These are phyloP conservation scores for Semaprochilodus insignis DNA, from an alignment of 2,797 vertebrate genomes.

Conservation along the genomic window DNA sequence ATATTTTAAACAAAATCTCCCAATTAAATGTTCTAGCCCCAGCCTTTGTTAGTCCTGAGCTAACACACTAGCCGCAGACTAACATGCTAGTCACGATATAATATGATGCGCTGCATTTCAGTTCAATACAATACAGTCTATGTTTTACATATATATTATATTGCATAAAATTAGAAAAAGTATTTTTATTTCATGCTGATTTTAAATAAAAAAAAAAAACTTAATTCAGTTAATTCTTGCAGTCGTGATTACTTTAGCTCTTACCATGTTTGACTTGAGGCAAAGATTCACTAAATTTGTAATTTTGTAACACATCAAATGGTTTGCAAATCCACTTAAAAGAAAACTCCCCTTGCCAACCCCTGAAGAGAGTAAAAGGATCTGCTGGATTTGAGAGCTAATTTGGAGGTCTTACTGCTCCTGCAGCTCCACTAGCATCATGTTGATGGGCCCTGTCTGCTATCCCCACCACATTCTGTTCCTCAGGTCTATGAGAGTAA, in stretches of 20 bases:
- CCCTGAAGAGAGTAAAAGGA: not conserved
- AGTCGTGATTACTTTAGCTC: not conserved
- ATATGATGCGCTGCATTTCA: too few species aligned
- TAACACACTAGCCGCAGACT: too few species aligned
- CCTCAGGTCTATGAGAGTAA: constrained; percentile 97
- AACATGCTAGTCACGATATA: too few species aligned
- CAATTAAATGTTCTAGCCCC: too few species aligned
- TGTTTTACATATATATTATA: too few species aligned
- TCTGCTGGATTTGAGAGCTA: not conserved
- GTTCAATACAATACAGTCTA: too few species aligned
- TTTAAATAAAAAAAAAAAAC: too few species aligned
- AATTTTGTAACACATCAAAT: not conserved
- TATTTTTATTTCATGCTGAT: too few species aligned
- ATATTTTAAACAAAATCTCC: too few species aligned
- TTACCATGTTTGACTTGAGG: not conserved
- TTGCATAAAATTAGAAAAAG: too few species aligned
- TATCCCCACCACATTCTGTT: constrained; percentile 71
- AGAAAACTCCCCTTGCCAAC: not conserved
- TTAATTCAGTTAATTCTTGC: not conserved
- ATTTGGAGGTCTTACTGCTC: not conserved
- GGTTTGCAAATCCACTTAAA: not conserved
- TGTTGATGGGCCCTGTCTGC: constrained; percentile 66
- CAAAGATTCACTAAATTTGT: not conserved
- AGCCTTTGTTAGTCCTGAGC: too few species aligned
- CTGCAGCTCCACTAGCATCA: not conserved